phyloP scores from a whole-genome alignment of 1,140 invertebrate genomes.

The Drosophila bocki region DNA sequence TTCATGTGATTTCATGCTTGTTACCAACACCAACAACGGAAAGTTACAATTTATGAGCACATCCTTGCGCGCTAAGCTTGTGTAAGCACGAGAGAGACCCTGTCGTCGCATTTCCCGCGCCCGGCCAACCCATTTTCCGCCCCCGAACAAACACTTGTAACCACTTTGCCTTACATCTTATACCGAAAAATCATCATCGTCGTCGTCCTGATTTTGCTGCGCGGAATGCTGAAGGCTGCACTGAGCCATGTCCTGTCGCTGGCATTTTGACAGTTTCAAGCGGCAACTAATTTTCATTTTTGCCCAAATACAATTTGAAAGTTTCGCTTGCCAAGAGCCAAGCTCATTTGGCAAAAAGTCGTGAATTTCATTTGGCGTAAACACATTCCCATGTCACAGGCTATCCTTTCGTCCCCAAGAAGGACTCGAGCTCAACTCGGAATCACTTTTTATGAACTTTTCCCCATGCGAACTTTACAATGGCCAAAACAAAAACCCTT shows the following conservation, averaged over 20 bases:
- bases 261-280: constrained; percentile 68
- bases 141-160: constrained; percentile 69
- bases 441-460: constrained; percentile 78
- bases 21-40: constrained; percentile 67
- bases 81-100: constrained; percentile 57
- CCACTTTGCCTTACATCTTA: constrained; percentile 70
- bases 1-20: constrained; percentile 79
- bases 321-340: constrained; percentile 34
- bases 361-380: constrained; percentile 70
- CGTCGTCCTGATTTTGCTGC: constrained; percentile 41
- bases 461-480: constrained; percentile 45
- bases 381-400: constrained; percentile 52
- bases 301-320: constrained; percentile 60
- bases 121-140: neutral
- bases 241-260: constrained; percentile 57
- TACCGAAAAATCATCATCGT: constrained; percentile 36
- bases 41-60: constrained; percentile 80
- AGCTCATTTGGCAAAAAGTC: constrained; percentile 69
- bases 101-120: constrained; percentile 25
- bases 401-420: neutral
- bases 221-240: constrained; percentile 35
- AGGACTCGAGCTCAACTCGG: constrained; percentile 45
- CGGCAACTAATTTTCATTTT: constrained; percentile 67
- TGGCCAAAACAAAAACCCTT: constrained; percentile 1
- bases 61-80: constrained; percentile 70